Conservation (phyloP, 2,113 vertebrate species). For the Ovis aries region ARS-UI_Ramb_v3.0 NC_056054.1:83123501-83124000, state of each 20-base stretch:
- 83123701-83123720: too few species aligned
- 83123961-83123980: neutral
- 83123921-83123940: neutral
- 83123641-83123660: neutral
- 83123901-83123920: neutral
- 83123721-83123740: neutral
- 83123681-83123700: neutral
- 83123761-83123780: neutral
- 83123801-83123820: neutral
- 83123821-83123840: neutral
- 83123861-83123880: neutral
- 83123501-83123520: neutral
- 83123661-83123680: rapidly evolving
- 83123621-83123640: neutral
- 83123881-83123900: neutral
- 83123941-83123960: neutral
- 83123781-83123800: neutral
- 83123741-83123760: neutral
- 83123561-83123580: neutral
- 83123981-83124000: neutral
- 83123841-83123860: neutral
- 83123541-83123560: neutral
- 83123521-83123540: neutral
- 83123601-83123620: neutral
- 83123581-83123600: neutral